Evolutionary conservation across 2,888 invertebrate genomes (phyloP).

Genomic region (Sarcophaga carnaria): DNA sequence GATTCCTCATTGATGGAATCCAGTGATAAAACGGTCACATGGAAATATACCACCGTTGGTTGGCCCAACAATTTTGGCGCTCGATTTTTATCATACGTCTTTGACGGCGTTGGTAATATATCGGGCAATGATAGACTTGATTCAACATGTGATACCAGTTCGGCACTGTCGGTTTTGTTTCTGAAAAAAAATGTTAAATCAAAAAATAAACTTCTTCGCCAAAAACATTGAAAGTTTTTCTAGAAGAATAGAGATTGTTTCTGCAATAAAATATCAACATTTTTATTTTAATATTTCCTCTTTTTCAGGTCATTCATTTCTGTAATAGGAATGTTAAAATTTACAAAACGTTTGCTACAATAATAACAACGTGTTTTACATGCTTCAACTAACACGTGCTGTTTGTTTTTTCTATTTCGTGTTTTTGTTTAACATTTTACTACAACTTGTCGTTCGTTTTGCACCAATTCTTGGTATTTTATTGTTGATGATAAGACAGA

Average conservation of each 20-base stretch:
- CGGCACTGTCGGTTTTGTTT: constrained; percentile 81
- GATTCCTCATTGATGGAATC: constrained; percentile 98
- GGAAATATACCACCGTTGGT: constrained; percentile 94
- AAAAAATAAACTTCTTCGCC: neutral
- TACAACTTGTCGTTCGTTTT: neutral
- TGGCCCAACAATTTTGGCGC: constrained; percentile 93
- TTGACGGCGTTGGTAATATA: constrained; percentile 91
- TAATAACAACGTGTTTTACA: neutral
- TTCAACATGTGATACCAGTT: constrained; percentile 82
- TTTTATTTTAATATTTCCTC: neutral
- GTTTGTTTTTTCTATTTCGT: neutral
- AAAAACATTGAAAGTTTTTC: too few relatives aligned
- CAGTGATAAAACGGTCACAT: constrained; percentile 93
- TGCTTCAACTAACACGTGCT: neutral
- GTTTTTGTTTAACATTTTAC: neutral
- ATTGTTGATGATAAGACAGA: neutral
- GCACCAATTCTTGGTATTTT: neutral
- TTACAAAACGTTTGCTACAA: too few relatives aligned
- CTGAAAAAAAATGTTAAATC: constrained; percentile 65
- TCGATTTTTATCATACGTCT: constrained; percentile 94
- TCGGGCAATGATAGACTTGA: constrained; percentile 90
- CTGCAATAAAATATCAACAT: neutral
- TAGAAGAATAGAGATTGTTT: neutral
- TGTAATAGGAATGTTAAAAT: neutral
- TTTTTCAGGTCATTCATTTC: neutral